phyloP scores from a whole-genome alignment of 2,888 invertebrate genomes.

The Cremastobaeus sp. region DNA sequence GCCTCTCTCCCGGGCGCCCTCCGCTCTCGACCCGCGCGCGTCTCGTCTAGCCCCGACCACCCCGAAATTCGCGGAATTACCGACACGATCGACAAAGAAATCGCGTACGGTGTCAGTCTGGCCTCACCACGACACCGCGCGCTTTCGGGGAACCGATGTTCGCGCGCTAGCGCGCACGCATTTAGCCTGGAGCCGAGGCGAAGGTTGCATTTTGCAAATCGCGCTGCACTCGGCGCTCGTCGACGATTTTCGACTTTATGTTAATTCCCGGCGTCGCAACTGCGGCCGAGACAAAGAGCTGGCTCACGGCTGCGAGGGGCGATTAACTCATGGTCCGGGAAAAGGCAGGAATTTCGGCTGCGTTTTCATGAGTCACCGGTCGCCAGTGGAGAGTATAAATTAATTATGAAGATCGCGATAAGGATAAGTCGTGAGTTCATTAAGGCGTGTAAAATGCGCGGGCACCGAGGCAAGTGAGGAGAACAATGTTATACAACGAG shows the following conservation, averaged over 20 bases:
- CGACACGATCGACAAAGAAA: conserved; percentile 63
- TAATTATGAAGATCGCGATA: conserved; percentile 35
- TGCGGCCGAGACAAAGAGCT: too few relatives aligned
- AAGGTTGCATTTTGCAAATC: too few relatives aligned
- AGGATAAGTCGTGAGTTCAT: conserved; percentile 36
- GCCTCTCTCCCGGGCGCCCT: conserved; percentile 17
- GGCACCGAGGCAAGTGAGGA: conserved; percentile 16
- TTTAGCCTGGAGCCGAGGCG: conserved; percentile 62
- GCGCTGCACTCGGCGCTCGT: conserved; percentile 53
- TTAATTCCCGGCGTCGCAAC: too few relatives aligned
- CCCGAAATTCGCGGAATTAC: conserved; percentile 62
- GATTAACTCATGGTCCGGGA: too few relatives aligned
- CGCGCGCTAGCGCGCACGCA: conserved; percentile 53
- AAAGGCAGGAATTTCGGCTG: not conserved
- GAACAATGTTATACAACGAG: conserved; percentile 47
- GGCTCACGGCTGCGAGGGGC: too few relatives aligned
- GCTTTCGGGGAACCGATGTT: conserved; percentile 56
- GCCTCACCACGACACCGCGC: conserved; percentile 48
- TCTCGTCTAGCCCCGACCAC: conserved; percentile 58
- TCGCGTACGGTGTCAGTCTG: conserved; percentile 52
- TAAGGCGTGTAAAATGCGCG: conserved; percentile 31
- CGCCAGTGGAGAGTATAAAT: conserved; percentile 22
- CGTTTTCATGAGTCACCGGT: conserved; percentile 29
- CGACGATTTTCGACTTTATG: too few relatives aligned
- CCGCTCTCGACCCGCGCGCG: conserved; percentile 1